Evolutionary conservation across 2,888 invertebrate genomes (phyloP), one percentile per base, ranked within the genome.

Genomic region (Drosophila koepferae): DNA sequence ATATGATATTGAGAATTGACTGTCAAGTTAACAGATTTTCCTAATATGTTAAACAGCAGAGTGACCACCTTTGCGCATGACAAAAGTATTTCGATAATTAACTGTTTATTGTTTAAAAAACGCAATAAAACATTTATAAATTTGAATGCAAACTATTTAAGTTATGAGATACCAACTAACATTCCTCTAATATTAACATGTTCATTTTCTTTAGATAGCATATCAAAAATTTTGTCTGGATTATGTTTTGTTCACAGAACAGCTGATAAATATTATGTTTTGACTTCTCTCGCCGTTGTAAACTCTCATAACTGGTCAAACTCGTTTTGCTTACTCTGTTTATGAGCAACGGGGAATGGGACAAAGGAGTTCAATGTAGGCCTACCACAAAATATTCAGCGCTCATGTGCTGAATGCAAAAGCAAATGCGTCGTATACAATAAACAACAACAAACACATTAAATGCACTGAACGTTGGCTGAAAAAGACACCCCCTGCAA

Each of bases 311-410:
- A 74, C 77, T 68, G 74, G 82, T 81, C 38, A 66, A 71, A 72
- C 80, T 72, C 2, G 82, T 82, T 82, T 62, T 51, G n/a, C 16
- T 46, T 54, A 56, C 51, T 63, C 67, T 77, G 70, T 74, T 72
- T 63, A 14, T 14, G 5, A 10, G 16, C 16, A 36, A n/a, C 49
- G 48, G 56, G 7, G 34, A 20, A 18, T 64, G 48, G 28, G 44
- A 74, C 66, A 77, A 69, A 65, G 80, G 59, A 72, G 48, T 20
- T 36, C 8, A 65, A 43, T 20, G 34, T 53, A n/a, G 31, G 49
- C 48, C 66, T 63, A 60, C 62, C 70, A 65, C 63, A 69, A 74
- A 63, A 36, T 28, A 63, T 61, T 55, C 49, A 34, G 18, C 31
- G 36, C 20, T 49, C 12, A 54, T 46, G 46, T 46, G 51, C 55